A percentile compares a stretch with the other conserved stretches of the same genome.
phyloP scores from a whole-genome alignment of 2,888 invertebrate genomes.

The Eristalis intricaria region DNA sequence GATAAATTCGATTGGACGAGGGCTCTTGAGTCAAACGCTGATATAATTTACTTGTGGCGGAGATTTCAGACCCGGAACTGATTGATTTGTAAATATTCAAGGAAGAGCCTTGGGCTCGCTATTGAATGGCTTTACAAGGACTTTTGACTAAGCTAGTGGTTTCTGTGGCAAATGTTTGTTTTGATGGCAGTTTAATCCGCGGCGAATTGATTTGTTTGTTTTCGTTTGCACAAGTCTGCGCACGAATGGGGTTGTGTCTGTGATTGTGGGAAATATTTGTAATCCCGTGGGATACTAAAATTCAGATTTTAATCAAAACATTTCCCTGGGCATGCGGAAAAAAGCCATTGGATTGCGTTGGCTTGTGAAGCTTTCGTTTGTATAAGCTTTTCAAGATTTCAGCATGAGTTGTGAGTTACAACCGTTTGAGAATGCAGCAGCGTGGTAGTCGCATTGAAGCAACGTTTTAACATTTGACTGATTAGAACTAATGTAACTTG shows the following conservation, averaged over 20 bases:
- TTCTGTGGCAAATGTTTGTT: constrained; percentile 62
- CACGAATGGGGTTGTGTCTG: constrained; percentile 11
- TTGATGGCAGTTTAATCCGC: constrained; percentile 71
- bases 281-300: constrained; percentile 4
- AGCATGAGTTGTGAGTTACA: neutral
- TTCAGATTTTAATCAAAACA: neutral
- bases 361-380: neutral
- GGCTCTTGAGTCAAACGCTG: constrained; percentile 50
- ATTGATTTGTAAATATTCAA: constrained; percentile 74
- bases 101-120: constrained; percentile 63
- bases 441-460: neutral
- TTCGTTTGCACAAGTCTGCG: constrained; percentile 10
- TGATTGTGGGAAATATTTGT: constrained; percentile 55
- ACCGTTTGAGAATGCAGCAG: neutral
- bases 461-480: neutral
- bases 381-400: neutral
- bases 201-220: constrained; percentile 71
- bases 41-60: constrained; percentile 20
- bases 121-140: neutral
- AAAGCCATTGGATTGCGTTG: neutral
- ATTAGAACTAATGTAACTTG: neutral
- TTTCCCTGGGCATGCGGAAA: neutral
- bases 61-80: constrained; percentile 67
- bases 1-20: constrained; percentile 28
- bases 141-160: constrained; percentile 27